These are phyloP conservation scores for Malacoraja senta DNA, from an alignment of 2,797 vertebrate species.

Conservation along the genomic window DNA sequence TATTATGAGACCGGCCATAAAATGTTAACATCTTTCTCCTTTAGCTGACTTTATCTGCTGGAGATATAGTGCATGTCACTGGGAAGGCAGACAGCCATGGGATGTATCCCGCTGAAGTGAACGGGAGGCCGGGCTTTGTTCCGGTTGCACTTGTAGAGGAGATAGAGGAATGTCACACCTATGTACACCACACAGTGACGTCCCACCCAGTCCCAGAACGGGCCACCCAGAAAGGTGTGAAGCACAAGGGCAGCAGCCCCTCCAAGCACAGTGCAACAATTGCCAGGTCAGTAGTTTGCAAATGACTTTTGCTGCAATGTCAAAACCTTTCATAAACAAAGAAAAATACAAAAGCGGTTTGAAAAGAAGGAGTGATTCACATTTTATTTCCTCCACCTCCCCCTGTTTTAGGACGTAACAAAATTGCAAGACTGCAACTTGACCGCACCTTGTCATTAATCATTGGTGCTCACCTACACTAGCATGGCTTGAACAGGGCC, in stretches of 20 bases:
- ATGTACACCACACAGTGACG: background rate
- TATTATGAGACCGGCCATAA: background rate
- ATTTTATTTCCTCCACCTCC: background rate
- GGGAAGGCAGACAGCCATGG: slow-evolving; percentile 39
- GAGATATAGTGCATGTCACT: slow-evolving; percentile 38
- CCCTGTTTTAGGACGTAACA: background rate
- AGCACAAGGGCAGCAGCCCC: slow-evolving; percentile 55
- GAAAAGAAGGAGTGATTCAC: background rate
- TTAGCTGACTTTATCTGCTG: slow-evolving; percentile 47
- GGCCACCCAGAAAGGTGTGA: slow-evolving; percentile 57
- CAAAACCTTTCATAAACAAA: background rate
- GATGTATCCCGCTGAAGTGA: slow-evolving; percentile 24
- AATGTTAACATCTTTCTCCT: background rate
- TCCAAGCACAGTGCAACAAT: slow-evolving; percentile 50
- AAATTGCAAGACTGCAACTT: background rate
- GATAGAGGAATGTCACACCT: background rate
- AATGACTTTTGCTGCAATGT: background rate
- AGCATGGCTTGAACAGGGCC: background rate
- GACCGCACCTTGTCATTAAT: background rate
- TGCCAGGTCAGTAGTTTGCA: slow-evolving; percentile 50
- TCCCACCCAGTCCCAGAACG: slow-evolving; percentile 42
- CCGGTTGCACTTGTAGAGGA: slow-evolving; percentile 34
- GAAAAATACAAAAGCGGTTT: background rate
- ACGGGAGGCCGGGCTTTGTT: slow-evolving; percentile 41
- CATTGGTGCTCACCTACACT: no score